A percentile compares a stretch with the other conserved stretches of the same genome.
Evolutionary conservation across 2,113 vertebrate genomes (phyloP).

Genomic region (Megalops atlanticus): DNA sequence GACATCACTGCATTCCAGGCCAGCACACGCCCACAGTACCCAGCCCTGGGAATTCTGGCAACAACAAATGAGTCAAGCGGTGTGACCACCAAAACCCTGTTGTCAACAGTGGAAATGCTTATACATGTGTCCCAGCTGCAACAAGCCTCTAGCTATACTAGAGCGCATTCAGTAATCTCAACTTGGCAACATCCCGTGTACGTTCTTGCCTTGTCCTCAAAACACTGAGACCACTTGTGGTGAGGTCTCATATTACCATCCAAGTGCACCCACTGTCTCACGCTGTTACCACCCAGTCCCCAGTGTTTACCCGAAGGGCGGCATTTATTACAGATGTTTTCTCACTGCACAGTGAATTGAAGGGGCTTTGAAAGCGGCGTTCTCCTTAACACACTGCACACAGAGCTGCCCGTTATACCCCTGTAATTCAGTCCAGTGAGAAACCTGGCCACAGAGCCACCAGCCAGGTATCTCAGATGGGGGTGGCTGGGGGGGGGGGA

Average conservation of each 20-base stretch:
- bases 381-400: neutral
- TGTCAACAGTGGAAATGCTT: neutral
- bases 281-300: neutral
- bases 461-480: slow-evolving; percentile 12
- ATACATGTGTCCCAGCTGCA: neutral
- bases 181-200: neutral
- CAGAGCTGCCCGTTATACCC: neutral
- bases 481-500: neutral
- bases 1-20: too few species aligned
- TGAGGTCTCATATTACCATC: slow-evolving; percentile 11
- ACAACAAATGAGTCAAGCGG: neutral
- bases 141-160: neutral
- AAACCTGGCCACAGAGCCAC: slow-evolving; percentile 13
- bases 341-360: slow-evolving; percentile 6
- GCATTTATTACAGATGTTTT: neutral
- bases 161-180: neutral
- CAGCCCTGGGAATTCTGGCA: neutral
- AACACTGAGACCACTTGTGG: neutral
- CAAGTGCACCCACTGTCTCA: neutral
- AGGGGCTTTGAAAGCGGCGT: neutral
- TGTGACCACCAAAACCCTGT: neutral
- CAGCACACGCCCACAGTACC: too few species aligned
- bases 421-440: slow-evolving; percentile 17
- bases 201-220: neutral
- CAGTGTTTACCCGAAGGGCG: slow-evolving; percentile 10